Evolutionary conservation across 2,888 invertebrate genomes (phyloP).

Genomic region (Rugalucina vietnamica): DNA sequence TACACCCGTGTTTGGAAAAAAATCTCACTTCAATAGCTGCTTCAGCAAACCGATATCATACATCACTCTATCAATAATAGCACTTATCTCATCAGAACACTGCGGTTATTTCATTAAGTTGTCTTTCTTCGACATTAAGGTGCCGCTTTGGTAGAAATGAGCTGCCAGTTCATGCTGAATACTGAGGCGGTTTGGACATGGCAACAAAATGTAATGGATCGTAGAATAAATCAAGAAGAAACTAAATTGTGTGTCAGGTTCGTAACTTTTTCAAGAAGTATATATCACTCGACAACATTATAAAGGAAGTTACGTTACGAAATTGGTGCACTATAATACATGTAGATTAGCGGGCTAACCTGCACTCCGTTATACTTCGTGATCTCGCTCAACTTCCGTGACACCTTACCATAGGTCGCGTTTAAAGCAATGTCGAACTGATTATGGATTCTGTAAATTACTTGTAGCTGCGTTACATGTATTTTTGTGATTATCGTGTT

Average conservation of each 20-base stretch:
- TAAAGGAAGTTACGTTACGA: not conserved
- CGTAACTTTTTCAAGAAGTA: not conserved
- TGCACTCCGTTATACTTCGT: too few relatives aligned
- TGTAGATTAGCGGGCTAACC: too few relatives aligned
- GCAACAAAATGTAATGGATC: conserved; percentile 6
- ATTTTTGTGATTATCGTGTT: too few relatives aligned
- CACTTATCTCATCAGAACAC: not conserved
- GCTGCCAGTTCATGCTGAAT: not conserved
- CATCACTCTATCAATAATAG: not conserved
- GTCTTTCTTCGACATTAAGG: not conserved
- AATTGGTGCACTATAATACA: not conserved
- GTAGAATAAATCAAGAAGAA: not conserved
- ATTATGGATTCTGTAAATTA: too few relatives aligned
- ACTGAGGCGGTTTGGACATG: not conserved
- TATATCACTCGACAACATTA: not conserved
- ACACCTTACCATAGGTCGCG: too few relatives aligned
- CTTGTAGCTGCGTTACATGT: too few relatives aligned
- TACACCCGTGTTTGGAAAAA: not conserved
- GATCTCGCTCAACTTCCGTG: too few relatives aligned
- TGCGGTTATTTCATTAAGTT: not conserved
- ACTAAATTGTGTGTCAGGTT: not conserved
- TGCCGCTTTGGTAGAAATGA: conserved; percentile 8
- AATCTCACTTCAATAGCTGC: not conserved
- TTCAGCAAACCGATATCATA: not conserved
- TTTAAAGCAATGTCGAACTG: too few relatives aligned